phyloP scores from a whole-genome alignment of 1,140 invertebrate genomes.

The Drosophila nigrodunni region DNA sequence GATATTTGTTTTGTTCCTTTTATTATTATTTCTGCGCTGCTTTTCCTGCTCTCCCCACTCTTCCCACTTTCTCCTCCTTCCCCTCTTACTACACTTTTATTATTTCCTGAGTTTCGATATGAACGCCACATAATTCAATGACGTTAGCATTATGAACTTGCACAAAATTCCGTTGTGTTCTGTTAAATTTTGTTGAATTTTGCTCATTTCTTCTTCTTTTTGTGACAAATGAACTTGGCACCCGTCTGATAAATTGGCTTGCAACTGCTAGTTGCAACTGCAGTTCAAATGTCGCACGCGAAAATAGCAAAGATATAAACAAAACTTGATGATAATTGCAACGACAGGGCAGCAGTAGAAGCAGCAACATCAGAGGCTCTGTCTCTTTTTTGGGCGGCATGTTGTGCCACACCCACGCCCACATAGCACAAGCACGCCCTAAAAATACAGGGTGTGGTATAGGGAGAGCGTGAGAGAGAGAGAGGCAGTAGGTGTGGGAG shows the following conservation, averaged over 20 bases:
- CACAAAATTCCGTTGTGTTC: no score
- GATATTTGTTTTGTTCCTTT: constrained; percentile 16
- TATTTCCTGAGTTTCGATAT: constrained; percentile 37
- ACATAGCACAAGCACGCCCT: constrained; percentile 24
- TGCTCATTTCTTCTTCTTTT: neutral
- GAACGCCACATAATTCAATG: constrained; percentile 49
- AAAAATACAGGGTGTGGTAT: neutral
- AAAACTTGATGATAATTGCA: constrained; percentile 48
- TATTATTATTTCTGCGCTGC: constrained; percentile 4
- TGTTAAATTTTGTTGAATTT: no score
- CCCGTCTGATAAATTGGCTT: constrained; percentile 30
- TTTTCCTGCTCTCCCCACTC: constrained; percentile 1
- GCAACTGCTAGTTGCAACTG: constrained; percentile 12
- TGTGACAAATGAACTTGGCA: constrained; percentile 32
- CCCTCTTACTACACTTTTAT: neutral
- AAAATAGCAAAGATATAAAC: constrained; percentile 47
- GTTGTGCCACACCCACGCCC: constrained; percentile 52
- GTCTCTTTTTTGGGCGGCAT: constrained; percentile 10
- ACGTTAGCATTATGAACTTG: constrained; percentile 11
- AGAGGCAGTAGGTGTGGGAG: no score
- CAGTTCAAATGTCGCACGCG: constrained; percentile 47
- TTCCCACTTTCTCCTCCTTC: neutral
- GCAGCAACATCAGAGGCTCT: neutral
- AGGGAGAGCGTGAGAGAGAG: no score
- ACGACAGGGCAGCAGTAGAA: neutral